These are phyloP conservation scores for Anthophora plumipes DNA, from an alignment of 2,888 invertebrate genomes.

Conservation along the genomic window DNA sequence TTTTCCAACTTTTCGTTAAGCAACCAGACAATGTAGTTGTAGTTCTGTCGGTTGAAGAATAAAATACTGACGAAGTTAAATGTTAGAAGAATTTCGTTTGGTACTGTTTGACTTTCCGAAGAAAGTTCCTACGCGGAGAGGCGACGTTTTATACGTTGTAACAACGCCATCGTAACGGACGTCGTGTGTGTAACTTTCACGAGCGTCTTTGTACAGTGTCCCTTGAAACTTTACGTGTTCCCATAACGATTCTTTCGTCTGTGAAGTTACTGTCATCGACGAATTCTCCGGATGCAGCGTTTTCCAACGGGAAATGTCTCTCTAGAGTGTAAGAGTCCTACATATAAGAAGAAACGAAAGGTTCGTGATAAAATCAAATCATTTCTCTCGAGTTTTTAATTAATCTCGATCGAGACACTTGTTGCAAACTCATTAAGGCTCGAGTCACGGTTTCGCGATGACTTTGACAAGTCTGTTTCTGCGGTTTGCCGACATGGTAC, in stretches of 20 bases:
- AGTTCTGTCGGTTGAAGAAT: no score
- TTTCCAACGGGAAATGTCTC: neutral
- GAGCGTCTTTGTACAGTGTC: neutral
- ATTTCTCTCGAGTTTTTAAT: neutral
- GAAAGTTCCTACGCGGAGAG: neutral
- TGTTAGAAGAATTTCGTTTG: neutral
- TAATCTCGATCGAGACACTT: neutral
- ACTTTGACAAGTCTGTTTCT: neutral
- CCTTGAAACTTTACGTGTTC: neutral
- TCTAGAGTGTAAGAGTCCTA: no score
- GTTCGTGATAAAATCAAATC: neutral
- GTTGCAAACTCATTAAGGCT: neutral
- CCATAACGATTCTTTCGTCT: constrained; percentile 3
- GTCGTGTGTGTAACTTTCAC: constrained; percentile 4
- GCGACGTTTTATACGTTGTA: neutral
- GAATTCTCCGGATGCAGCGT: neutral
- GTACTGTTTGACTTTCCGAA: neutral
- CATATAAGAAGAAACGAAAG: no score
- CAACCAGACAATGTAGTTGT: no score
- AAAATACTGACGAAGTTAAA: neutral
- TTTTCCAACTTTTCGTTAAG: no score
- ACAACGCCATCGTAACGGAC: neutral
- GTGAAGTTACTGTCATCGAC: neutral
- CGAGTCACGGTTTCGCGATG: neutral
- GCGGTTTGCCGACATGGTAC: constrained; percentile 3